phyloP scores from a whole-genome alignment of 35 echinoderm and acorn worm genomes.

The Chiridota heheva region DNA sequence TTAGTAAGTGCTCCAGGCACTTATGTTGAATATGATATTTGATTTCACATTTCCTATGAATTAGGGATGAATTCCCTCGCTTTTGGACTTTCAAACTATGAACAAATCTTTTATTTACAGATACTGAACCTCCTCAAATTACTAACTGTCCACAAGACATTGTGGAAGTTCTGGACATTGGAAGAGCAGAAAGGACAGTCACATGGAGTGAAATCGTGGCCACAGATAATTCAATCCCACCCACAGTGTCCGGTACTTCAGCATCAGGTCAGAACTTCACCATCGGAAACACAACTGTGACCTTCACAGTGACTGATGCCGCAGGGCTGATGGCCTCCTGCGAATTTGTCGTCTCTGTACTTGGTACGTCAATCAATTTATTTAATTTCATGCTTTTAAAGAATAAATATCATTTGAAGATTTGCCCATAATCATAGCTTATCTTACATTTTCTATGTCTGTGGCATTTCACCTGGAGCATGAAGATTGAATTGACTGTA shows the following conservation, averaged over 20 bases:
- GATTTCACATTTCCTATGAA: not conserved
- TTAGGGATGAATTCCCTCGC: not conserved
- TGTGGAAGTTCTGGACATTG: not conserved
- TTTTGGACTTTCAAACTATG: not conserved
- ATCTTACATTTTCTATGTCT: too few relatives aligned
- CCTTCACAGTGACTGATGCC: slow-evolving; percentile 1
- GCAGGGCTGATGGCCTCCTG: slow-evolving; percentile 10
- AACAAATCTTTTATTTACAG: not conserved
- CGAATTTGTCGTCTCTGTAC: slow-evolving; percentile 33
- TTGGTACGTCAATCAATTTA: too few relatives aligned
- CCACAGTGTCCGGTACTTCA: not conserved
- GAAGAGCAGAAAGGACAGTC: not conserved
- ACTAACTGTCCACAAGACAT: slow-evolving; percentile 25
- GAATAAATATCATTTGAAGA: too few relatives aligned
- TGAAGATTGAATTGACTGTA: too few relatives aligned
- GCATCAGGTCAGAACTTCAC: not conserved
- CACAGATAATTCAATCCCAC: slow-evolving; percentile 14
- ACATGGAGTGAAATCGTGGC: not conserved
- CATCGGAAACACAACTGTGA: not conserved
- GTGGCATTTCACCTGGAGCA: too few relatives aligned
- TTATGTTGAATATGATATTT: too few relatives aligned
- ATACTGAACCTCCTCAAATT: slow-evolving; percentile 16
- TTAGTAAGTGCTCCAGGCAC: too few relatives aligned
- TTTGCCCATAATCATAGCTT: too few relatives aligned
- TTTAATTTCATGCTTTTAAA: too few relatives aligned